phyloP scores from a whole-genome alignment of 2,888 invertebrate species.

The Euplexia lucipara region DNA sequence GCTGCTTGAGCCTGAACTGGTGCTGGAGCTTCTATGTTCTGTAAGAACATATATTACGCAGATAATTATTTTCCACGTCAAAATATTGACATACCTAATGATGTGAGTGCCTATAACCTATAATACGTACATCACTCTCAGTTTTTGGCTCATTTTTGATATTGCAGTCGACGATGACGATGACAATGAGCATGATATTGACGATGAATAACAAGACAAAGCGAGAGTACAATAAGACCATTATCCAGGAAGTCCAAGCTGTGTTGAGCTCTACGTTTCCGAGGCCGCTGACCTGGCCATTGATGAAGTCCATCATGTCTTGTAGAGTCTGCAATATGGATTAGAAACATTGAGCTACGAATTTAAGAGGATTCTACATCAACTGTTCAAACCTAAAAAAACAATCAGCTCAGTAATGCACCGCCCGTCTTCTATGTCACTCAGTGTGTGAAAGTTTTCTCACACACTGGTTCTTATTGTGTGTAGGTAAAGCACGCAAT shows the following conservation, averaged over 20 bases:
- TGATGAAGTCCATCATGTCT: conserved; percentile 79
- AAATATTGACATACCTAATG: too few species aligned
- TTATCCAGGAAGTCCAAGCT: conserved; percentile 80
- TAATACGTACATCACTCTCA: conserved; percentile 65
- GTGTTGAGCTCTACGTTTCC: conserved; percentile 74
- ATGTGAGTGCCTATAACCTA: neutral
- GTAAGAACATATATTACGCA: conserved; percentile 39
- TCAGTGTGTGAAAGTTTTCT: too few species aligned
- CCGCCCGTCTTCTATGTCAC: too few species aligned
- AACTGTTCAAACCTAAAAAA: too few species aligned
- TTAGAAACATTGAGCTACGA: neutral
- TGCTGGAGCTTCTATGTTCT: conserved; percentile 72
- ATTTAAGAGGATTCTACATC: too few species aligned
- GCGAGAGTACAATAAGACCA: conserved; percentile 86
- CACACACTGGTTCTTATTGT: too few species aligned
- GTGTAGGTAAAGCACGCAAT: too few species aligned
- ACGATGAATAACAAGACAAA: conserved; percentile 85
- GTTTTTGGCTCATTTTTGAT: conserved; percentile 58
- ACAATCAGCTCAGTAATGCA: too few species aligned
- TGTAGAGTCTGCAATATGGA: conserved; percentile 74
- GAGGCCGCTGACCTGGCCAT: conserved; percentile 75
- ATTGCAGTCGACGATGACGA: conserved; percentile 76
- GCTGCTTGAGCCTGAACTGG: conserved; percentile 21
- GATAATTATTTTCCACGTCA: too few species aligned
- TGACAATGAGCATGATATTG: conserved; percentile 81